phyloP scores from a whole-genome alignment of 2,113 vertebrate species.

The Rattus norvegicus region DNA sequence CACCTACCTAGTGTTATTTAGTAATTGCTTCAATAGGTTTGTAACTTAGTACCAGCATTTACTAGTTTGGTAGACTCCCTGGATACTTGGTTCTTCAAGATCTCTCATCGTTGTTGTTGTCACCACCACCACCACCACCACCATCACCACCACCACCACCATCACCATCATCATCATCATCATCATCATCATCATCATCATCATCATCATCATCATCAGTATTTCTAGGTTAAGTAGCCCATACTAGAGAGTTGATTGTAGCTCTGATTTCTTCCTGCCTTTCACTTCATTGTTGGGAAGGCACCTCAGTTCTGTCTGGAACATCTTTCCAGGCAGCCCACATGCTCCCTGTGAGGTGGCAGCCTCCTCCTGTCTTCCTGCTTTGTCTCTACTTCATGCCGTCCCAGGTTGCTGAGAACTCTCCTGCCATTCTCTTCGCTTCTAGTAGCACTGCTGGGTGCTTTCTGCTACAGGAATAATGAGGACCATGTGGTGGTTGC shows the following conservation, averaged over 20 bases:
- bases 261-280: background rate
- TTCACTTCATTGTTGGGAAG: background rate
- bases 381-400: no score
- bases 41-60: background rate
- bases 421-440: background rate
- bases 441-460: background rate
- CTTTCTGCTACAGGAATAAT: background rate
- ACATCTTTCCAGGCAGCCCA: no score
- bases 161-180: no score
- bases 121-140: no score
- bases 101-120: no score
- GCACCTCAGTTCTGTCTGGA: background rate
- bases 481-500: background rate
- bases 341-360: no score
- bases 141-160: no score
- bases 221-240: background rate
- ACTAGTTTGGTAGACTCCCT: background rate
- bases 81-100: background rate
- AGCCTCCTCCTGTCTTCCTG: background rate
- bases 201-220: background rate
- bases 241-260: background rate
- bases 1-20: background rate
- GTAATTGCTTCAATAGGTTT: background rate
- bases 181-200: no score
- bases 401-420: background rate